A percentile compares a stretch with the other conserved stretches of the same genome.
Evolutionary conservation across 1,140 invertebrate species (phyloP).

Genomic region (Drosophila sturtevanti): DNA sequence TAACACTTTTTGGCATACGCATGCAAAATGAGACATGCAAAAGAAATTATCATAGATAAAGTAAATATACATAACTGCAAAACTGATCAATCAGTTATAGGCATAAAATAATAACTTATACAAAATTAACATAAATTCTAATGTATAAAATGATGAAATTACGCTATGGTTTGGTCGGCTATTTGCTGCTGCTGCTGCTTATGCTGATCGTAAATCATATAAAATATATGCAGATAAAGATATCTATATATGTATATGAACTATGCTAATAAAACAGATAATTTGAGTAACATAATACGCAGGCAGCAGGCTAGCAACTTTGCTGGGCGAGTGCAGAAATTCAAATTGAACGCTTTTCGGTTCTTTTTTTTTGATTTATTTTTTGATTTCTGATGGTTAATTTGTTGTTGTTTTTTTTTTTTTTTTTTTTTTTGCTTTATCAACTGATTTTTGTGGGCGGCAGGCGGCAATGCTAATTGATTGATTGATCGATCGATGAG

Average conservation of each 20-base stretch:
- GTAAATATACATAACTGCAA: slow-evolving; percentile 24
- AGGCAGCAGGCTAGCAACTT: neutral
- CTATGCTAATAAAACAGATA: neutral
- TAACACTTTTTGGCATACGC: slow-evolving; percentile 21
- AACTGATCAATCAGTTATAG: slow-evolving; percentile 36
- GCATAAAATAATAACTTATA: slow-evolving; percentile 34
- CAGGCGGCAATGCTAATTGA: slow-evolving; percentile 42
- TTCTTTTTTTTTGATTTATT: neutral
- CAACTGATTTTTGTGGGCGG: slow-evolving; percentile 27
- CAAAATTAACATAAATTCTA: slow-evolving; percentile 33
- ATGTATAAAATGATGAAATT: slow-evolving; percentile 30
- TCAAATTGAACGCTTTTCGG: neutral
- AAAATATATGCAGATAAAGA: neutral
- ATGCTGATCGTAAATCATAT: slow-evolving; percentile 49
- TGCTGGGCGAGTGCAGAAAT: neutral
- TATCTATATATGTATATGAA: too few species aligned
- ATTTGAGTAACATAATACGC: neutral
- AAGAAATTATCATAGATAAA: slow-evolving; percentile 50
- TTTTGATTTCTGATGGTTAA: slow-evolving; percentile 32
- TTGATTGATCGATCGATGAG: slow-evolving; percentile 66
- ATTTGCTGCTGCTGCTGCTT: slow-evolving; percentile 27
- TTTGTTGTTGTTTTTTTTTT: too few species aligned
- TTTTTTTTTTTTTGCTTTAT: slow-evolving; percentile 40
- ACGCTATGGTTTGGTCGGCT: slow-evolving; percentile 45
- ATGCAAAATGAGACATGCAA: slow-evolving; percentile 65